Evolutionary conservation across 2,113 vertebrate species (phyloP).

Genomic region (Salvator merianae): DNA sequence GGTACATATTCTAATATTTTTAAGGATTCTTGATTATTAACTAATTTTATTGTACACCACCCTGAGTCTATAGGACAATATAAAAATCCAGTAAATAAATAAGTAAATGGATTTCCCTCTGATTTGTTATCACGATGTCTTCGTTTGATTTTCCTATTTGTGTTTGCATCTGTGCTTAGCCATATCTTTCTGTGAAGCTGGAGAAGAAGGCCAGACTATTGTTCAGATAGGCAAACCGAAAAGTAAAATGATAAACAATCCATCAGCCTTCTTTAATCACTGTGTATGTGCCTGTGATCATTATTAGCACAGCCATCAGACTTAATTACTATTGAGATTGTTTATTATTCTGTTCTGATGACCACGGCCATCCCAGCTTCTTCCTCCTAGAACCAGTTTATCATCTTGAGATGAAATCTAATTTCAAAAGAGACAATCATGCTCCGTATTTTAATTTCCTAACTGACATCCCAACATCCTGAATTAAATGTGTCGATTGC

Average conservation of each 20-base stretch:
- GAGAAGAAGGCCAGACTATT: not conserved
- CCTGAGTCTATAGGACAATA: too few relatives aligned
- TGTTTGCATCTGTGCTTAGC: not conserved
- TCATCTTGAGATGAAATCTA: slow-evolving; percentile 7
- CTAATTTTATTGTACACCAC: too few relatives aligned
- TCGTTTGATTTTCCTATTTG: not conserved
- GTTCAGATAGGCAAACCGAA: not conserved
- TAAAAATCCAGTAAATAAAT: too few relatives aligned
- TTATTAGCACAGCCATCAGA: slow-evolving; percentile 20
- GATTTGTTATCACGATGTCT: not conserved
- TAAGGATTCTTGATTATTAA: too few relatives aligned
- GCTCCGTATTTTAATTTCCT: slow-evolving; percentile 1
- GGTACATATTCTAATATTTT: too few relatives aligned
- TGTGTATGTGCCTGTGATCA: slow-evolving; percentile 1
- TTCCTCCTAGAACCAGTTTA: not conserved
- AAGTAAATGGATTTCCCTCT: not conserved
- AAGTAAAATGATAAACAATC: not conserved
- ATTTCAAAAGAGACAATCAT: slow-evolving; percentile 16
- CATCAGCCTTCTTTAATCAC: slow-evolving; percentile 14
- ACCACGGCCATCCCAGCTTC: not conserved
- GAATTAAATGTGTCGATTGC: not conserved
- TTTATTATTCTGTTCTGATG: slow-evolving; percentile 11
- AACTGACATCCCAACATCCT: not conserved
- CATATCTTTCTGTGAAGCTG: not conserved
- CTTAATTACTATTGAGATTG: slow-evolving; percentile 20